These are phyloP conservation scores for Neuroscelio doddi DNA, from an alignment of 2,888 invertebrate genomes.

Conservation along the genomic window DNA sequence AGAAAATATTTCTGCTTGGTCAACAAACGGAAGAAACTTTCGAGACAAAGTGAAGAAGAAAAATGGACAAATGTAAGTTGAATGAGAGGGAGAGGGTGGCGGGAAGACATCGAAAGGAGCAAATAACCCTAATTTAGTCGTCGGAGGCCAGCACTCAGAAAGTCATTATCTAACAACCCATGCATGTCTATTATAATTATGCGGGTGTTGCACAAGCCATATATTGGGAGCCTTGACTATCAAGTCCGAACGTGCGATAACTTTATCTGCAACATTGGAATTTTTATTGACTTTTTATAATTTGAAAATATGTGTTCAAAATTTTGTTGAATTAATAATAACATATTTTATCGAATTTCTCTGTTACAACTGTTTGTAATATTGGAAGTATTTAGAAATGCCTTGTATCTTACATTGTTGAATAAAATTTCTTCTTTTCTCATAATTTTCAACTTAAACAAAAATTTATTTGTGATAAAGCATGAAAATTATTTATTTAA, in stretches of 20 bases:
- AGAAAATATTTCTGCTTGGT: conserved; percentile 36
- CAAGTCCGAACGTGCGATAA: conserved; percentile 9
- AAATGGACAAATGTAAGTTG: conserved; percentile 24
- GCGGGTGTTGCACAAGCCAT: conserved; percentile 52
- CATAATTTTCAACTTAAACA: too few relatives aligned
- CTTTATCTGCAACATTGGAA: not conserved
- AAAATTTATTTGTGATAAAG: conserved; percentile 25
- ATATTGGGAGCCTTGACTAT: conserved; percentile 10
- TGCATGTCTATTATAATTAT: conserved; percentile 60
- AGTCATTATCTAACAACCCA: conserved; percentile 65
- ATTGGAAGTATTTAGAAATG: too few relatives aligned
- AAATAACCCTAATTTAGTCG: conserved; percentile 68
- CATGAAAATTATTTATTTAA: conserved; percentile 15
- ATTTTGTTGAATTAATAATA: too few relatives aligned
- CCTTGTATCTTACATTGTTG: too few relatives aligned
- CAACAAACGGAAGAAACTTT: conserved; percentile 46
- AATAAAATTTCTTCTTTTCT: too few relatives aligned
- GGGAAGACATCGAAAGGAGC: conserved; percentile 47
- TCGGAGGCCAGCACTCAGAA: conserved; percentile 63
- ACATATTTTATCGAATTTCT: too few relatives aligned
- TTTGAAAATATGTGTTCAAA: too few relatives aligned
- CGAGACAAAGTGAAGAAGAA: conserved; percentile 38
- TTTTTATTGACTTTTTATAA: too few relatives aligned
- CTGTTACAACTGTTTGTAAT: too few relatives aligned
- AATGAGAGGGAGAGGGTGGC: conserved; percentile 11